Percentiles rank a stretch among this genome's conserved stretches.
Evolutionary conservation across 2,113 vertebrate genomes (phyloP).

Genomic region (Cyprinodon tularosa): DNA sequence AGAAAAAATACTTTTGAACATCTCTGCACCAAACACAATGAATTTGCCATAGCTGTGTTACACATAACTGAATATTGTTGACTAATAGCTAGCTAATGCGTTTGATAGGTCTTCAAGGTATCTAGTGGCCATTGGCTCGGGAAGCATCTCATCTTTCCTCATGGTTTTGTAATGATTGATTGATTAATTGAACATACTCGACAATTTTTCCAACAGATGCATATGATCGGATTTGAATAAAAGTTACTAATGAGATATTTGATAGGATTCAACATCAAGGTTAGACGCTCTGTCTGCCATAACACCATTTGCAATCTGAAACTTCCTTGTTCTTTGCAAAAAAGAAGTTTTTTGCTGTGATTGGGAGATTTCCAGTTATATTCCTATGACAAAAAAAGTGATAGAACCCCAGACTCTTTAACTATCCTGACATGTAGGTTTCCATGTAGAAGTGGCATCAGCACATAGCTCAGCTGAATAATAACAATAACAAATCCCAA

Average conservation of each 20-base stretch:
- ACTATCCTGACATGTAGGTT: conserved; percentile 66
- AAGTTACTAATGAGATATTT: background rate
- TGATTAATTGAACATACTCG: background rate
- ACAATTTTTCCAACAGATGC: background rate
- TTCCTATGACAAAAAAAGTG: conserved; percentile 54
- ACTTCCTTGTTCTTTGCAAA: conserved; percentile 33
- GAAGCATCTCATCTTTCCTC: background rate
- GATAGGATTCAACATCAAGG: background rate
- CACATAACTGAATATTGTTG: no score
- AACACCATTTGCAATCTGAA: conserved; percentile 42
- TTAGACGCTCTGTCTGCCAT: conserved; percentile 28
- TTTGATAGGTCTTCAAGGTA: no score
- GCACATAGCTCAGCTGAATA: conserved; percentile 64
- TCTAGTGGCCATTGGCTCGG: background rate
- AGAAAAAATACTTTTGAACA: background rate
- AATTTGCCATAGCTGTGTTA: no score
- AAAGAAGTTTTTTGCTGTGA: conserved; percentile 50
- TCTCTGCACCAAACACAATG: background rate
- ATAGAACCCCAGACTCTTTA: conserved; percentile 56
- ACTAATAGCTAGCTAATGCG: background rate
- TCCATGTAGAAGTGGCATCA: conserved; percentile 69
- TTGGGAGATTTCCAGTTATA: conserved; percentile 52
- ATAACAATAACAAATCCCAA: conserved; percentile 44
- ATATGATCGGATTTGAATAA: background rate
- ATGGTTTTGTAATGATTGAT: background rate